Base-by-base conservation (phyloP, 2,797 vertebrate species). In the Chaetophractus vellerosus region DNA sequence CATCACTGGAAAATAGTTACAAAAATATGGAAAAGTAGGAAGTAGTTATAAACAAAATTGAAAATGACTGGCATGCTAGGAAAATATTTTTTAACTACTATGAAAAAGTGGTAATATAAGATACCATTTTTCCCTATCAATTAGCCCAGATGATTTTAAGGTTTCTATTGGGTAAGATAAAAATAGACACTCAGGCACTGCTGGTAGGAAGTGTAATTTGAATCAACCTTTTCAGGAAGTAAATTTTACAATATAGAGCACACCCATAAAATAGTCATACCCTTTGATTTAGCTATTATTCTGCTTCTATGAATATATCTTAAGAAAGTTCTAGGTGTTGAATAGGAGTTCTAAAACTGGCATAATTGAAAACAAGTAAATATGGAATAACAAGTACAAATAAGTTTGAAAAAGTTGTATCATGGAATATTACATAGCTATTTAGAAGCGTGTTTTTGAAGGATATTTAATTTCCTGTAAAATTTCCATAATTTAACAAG, bases 261-360 rank as follows among this genome's bases (percentile, higher is more conserved):
- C 61, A 64, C 21, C 11, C 21, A 23, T 48, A 31, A 85, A 63
- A 63, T 75, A 80, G 21, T 75, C 55, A 64, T 45, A 74, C 4
- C 16, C 4, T 86, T 88, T 38, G 38, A 38, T 38, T 38, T 86
- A 52, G 55, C 41, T 90, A 63, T 94, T 94, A 38, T 88, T 83
- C 15, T 72, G 31, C 59, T 81, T 61, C n/a, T 69, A 55, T 68
- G 33, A 69, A 24, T 15, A 48, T 23, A 66, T 55, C 59, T 85
- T 89, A 69, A 38, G 38, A 38, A 92, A 81, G 45, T n/a, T 38
- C 2, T 75, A 57, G 16, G 16, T 71, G 23, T 33, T 75, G 24
- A 81, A 6, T 38, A 38, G 38, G 16, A 28, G 50, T 38, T 86
- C 12, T 63, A 66, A 64, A 63, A 38, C 28, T 31, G 48, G 24